phyloP scores from a whole-genome alignment of 2,888 invertebrate species.

The Xanthorhoe spadicearia region DNA sequence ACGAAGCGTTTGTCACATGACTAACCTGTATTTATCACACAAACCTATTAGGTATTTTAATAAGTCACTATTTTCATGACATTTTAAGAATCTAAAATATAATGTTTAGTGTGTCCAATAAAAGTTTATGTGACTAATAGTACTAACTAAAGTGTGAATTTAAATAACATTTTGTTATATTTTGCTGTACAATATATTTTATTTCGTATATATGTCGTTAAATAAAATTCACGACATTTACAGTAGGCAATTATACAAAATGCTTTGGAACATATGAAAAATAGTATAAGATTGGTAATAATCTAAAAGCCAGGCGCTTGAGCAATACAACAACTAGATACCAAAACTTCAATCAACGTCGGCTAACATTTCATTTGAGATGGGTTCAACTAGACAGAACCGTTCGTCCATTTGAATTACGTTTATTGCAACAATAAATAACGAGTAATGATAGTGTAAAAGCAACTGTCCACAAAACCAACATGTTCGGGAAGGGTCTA shows the following conservation, averaged over 20 bases:
- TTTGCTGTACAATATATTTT: neutral
- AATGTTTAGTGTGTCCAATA: no score
- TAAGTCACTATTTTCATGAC: no score
- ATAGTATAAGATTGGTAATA: neutral
- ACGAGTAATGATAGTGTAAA: constrained; percentile 31
- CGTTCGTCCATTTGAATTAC: constrained; percentile 9
- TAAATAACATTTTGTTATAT: no score
- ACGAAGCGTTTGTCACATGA: no score
- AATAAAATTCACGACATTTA: neutral
- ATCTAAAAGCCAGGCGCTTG: neutral
- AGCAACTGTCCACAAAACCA: constrained; percentile 42
- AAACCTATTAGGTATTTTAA: no score
- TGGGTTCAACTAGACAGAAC: constrained; percentile 9
- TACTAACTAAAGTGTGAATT: no score
- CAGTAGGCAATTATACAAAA: neutral
- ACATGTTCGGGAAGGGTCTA: constrained; percentile 45
- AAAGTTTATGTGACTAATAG: no score
- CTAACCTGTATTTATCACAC: no score
- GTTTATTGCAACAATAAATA: constrained; percentile 29
- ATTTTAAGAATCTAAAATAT: no score
- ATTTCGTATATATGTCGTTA: neutral
- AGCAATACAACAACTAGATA: neutral
- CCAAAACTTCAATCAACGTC: neutral
- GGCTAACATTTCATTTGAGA: constrained; percentile 8
- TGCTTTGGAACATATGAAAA: neutral